A percentile compares a stretch with the other conserved stretches of the same genome.
Conservation (phyloP, 1,140 invertebrate genomes). For the Drosophila nigromelanica region DNA sequence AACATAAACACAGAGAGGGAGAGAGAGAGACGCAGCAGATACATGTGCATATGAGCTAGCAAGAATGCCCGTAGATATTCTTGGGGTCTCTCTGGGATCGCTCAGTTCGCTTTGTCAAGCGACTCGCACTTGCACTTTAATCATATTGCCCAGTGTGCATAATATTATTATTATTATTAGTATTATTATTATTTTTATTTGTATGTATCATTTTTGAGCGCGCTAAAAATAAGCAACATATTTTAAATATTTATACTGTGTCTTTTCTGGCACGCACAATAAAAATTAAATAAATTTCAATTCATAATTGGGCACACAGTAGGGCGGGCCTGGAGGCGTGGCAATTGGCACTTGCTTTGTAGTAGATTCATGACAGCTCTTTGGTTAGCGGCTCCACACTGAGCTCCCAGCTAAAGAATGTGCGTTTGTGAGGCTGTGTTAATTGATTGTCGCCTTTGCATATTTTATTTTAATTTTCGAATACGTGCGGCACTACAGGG, state of each 20-base stretch:
- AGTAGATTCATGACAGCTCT: constrained; percentile 66
- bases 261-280: background rate
- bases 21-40: background rate
- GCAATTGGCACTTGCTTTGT: constrained; percentile 70
- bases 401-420: constrained; percentile 24
- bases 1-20: background rate
- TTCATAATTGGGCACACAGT: constrained; percentile 7
- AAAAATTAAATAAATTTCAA: constrained; percentile 5
- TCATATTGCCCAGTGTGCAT: constrained; percentile 20
- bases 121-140: constrained; percentile 61
- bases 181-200: background rate
- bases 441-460: constrained; percentile 49
- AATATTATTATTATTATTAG: constrained; percentile 52
- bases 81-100: constrained; percentile 13
- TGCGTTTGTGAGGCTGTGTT: constrained; percentile 22
- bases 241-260: background rate
- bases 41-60: background rate
- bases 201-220: constrained; percentile 31
- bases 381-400: constrained; percentile 26
- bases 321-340: background rate
- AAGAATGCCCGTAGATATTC: constrained; percentile 5
- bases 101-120: constrained; percentile 34
- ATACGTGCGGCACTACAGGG: constrained; percentile 48
- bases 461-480: constrained; percentile 28
- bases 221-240: constrained; percentile 53